Evolutionary conservation across 2,888 invertebrate genomes (phyloP), one percentile per base, ranked within the genome.

Genomic region (Drosophila greeni): DNA sequence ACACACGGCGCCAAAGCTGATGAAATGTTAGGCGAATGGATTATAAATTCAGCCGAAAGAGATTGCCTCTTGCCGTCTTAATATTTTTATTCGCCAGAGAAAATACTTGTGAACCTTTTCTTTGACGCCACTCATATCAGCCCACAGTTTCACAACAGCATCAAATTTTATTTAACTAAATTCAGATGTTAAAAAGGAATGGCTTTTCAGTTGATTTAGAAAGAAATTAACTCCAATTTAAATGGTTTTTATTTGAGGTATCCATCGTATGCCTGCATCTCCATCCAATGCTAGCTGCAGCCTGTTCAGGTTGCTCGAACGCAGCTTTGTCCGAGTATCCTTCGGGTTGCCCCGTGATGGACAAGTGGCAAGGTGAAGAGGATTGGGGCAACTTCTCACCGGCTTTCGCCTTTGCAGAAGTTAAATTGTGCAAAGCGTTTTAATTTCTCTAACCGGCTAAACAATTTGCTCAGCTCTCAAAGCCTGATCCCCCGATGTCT

Each of bases 401-500:
- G 26, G 31, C 7, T 23, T 20, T n/a, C 11, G 23, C 51, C 16
- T 18, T 14, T 31, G 34, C 36, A 2, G 20, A 33, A 62, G 61
- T 73, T 66, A 73, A 73, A 73, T 75, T 70, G 55, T 59, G 75
- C 73, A 70, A 75, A 62, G 62, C 43, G 65, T 78, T 81, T 75
- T 65, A 70, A 81, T 75, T 78, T 70, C 52, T 59, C 55, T 57
- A 47, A 45, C 55, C 40, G 40, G 49, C 60, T 64, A 52, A 62
- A 62, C 65, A 62, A 62, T 62, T 62, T 62, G 62, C 65, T 52
- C 36, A 62, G 62, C 62, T 64, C 62, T 62, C 61, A 60, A 59
- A 59, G 59, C 37, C 45, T 59, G 59, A 60, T 59, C 52, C 52
- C 24, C 49, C 52, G 65, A 52, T 61, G 64, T 36, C 62, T 52